phyloP scores from a whole-genome alignment of 2,797 vertebrate genomes.

The Micromesistius poutassou region DNA sequence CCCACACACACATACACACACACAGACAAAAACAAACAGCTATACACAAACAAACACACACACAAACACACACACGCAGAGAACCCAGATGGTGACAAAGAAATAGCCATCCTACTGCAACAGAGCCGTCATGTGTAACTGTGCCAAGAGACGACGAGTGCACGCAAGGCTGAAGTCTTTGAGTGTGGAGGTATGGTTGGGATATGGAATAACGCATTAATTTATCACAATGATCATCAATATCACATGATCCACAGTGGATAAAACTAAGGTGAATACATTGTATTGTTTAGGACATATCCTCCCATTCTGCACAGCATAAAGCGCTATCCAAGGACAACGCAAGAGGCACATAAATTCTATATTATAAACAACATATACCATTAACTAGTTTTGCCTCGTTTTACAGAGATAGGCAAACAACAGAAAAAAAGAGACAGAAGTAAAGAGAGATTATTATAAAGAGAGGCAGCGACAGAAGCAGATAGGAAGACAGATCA shows the following conservation, averaged over 20 bases:
- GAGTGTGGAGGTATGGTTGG: constrained; percentile 11
- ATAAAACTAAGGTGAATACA: background rate
- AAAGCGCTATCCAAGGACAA: background rate
- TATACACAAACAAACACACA: background rate
- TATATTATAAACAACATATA: background rate
- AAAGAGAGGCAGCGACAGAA: constrained; percentile 3
- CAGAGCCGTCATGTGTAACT: constrained; percentile 24
- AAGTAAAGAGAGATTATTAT: background rate
- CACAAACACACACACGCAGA: constrained; percentile 35
- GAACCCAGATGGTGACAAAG: constrained; percentile 65
- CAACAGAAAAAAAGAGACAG: background rate
- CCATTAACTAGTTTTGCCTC: background rate
- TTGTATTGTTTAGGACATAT: background rate
- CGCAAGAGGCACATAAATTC: background rate
- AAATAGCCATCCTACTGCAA: constrained; percentile 38
- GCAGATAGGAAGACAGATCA: constrained; percentile 7
- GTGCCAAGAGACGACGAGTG: constrained; percentile 40
- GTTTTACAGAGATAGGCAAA: background rate
- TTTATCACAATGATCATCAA: background rate
- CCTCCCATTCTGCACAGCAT: background rate
- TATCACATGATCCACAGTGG: background rate
- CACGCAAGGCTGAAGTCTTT: constrained; percentile 20
- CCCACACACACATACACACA: background rate
- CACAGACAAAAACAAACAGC: background rate
- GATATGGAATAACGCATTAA: background rate